Base-by-base conservation (phyloP, 2,113 vertebrate species). In the Hypanus sabinus region DNA sequence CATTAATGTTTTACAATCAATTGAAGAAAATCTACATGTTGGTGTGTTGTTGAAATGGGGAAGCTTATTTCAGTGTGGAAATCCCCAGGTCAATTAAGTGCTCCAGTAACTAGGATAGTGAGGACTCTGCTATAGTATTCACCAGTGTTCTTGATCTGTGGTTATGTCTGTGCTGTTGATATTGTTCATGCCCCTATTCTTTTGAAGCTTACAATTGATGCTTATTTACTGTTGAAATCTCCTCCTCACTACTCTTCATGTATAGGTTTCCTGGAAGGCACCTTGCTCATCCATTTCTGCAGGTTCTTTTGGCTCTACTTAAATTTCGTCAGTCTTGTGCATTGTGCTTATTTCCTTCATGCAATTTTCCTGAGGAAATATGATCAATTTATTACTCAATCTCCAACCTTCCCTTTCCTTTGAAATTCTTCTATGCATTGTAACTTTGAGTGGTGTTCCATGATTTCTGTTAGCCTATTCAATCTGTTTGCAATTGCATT, bases 11-110 rank as follows among this genome's bases (percentile, higher is more conserved):
- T 93, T 73, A 93, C 16, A 3, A 46, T 73, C 46, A 36, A 9
- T 73, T 75, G 11, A 93, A 93, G 91, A 73, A 93, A 93, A 73
- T 73, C 65, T 73, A 24, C 68, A 73, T 46, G 36, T 46, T 46
- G 27, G 46, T 73, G 22, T 70, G 7, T 92, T 20, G 24, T 93
- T 93, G 38, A 55, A 73, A 93, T 73, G 91, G 38, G 27, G 18
- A 71, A 46, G 24, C 38, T 73, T 87, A 68, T 55, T 93, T 93
- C 38, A 24, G 38, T 0, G 0, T 93, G 10, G 38, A 93, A 38
- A 73, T 93, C 68, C 7, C 33, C 71, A 46, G 20, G 36, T 93
- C 4, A 24, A 93, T 73, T 38, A 38, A 73, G 73, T 73, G 33
- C 14, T 71, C 20, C 65, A 70, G 10, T 68, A 20, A 88, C 12